Evolutionary conservation across 2,888 invertebrate species (phyloP).

Genomic region (Microdon myrmicae): DNA sequence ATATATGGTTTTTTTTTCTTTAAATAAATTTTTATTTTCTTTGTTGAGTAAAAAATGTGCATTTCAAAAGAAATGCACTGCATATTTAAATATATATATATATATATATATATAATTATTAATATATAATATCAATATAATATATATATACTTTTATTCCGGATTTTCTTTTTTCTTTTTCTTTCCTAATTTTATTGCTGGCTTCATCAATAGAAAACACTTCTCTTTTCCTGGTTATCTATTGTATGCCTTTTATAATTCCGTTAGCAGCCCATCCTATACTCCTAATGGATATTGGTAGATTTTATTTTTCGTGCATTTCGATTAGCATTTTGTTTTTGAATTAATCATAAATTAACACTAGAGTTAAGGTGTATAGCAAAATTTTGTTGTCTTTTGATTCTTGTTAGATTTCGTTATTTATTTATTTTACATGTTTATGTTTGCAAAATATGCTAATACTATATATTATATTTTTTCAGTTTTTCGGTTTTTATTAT

Average conservation of each 20-base stretch:
- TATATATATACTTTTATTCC: conserved; percentile 28
- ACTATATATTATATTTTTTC: conserved; percentile 31
- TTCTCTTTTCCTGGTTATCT: conserved; percentile 7
- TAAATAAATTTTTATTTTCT: conserved; percentile 13
- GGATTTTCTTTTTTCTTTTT: conserved; percentile 8
- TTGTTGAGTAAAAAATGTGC: conserved; percentile 54
- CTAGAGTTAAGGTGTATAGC: conserved; percentile 46
- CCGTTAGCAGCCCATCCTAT: no score
- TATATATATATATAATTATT: no score
- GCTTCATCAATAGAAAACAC: conserved; percentile 33
- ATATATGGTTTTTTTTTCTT: conserved; percentile 13
- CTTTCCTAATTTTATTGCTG: conserved; percentile 3
- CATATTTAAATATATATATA: conserved; percentile 53
- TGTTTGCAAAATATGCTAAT: conserved; percentile 43
- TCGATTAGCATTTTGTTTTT: conserved; percentile 32
- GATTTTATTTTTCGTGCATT: conserved; percentile 27
- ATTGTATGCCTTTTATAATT: conserved; percentile 10
- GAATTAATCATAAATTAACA: conserved; percentile 41
- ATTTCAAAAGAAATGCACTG: conserved; percentile 57
- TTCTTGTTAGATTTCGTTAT: conserved; percentile 44
- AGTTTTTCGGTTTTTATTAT: conserved; percentile 21
- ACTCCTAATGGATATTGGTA: conserved; percentile 20
- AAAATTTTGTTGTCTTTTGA: conserved; percentile 52
- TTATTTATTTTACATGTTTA: conserved; percentile 8
- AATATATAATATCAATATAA: conserved; percentile 52